Percentiles rank a stretch among this genome's conserved stretches.
Conservation (phyloP, 2,888 invertebrate species). For the Nysson spinosus region DNA sequence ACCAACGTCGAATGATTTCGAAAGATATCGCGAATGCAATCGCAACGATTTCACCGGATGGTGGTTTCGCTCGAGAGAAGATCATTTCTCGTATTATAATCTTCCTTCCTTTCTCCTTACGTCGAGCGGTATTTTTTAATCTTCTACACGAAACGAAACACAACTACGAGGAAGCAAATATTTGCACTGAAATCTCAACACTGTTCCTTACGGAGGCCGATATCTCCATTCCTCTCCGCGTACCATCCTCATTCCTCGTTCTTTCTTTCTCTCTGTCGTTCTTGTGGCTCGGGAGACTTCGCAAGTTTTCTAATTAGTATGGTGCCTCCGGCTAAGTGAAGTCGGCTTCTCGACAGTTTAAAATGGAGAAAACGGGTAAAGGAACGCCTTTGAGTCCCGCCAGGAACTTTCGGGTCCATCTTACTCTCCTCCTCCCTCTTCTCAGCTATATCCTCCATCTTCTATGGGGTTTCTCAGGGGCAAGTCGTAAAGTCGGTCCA, state of each 20-base stretch:
- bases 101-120: not conserved
- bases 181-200: slow-evolving; percentile 34
- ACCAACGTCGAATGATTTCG: no score
- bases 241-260: not conserved
- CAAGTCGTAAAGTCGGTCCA: slow-evolving; percentile 54
- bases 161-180: slow-evolving; percentile 30
- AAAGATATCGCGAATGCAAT: no score
- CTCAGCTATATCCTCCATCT: not conserved
- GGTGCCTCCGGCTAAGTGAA: slow-evolving; percentile 58
- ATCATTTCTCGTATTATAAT: no score
- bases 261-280: slow-evolving; percentile 37
- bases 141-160: not conserved
- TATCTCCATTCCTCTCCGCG: not conserved
- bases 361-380: slow-evolving; percentile 50
- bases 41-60: no score
- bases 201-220: slow-evolving; percentile 22
- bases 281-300: slow-evolving; percentile 44
- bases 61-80: no score
- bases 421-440: slow-evolving; percentile 3
- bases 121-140: not conserved
- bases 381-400: slow-evolving; percentile 56
- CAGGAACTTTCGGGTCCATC: slow-evolving; percentile 38
- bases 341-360: slow-evolving; percentile 56
- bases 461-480: slow-evolving; percentile 5
- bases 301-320: slow-evolving; percentile 70